Evolutionary conservation across 1,140 invertebrate genomes (phyloP).

Genomic region (Caenorhabditis elegans): DNA sequence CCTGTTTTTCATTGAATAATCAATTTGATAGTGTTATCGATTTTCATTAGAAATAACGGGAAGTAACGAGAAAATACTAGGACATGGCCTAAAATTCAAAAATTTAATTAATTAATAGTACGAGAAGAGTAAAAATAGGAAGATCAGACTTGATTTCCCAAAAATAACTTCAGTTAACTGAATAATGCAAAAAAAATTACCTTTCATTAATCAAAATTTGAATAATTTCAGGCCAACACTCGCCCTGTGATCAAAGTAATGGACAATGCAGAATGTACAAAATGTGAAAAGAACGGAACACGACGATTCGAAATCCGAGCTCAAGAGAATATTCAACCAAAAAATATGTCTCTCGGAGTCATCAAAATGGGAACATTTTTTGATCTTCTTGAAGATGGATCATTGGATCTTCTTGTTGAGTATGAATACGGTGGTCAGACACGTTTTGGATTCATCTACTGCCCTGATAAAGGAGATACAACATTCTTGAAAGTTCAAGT

Average conservation of each 20-base stretch:
- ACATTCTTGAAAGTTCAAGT: conserved; percentile 65
- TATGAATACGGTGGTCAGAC: conserved; percentile 39
- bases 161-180: too few relatives aligned
- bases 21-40: too few relatives aligned
- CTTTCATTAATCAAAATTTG: too few relatives aligned
- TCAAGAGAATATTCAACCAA: conserved; percentile 47
- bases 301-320: conserved; percentile 56
- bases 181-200: too few relatives aligned
- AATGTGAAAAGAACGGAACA: conserved; percentile 7
- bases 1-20: too few relatives aligned
- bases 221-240: not conserved
- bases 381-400: conserved; percentile 64
- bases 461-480: conserved; percentile 65
- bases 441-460: conserved; percentile 58
- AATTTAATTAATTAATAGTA: not conserved
- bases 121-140: too few relatives aligned
- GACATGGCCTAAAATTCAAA: not conserved
- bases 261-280: conserved; percentile 34
- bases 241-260: conserved; percentile 2
- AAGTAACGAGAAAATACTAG: too few relatives aligned
- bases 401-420: conserved; percentile 60
- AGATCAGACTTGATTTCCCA: too few relatives aligned
- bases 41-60: too few relatives aligned
- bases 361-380: conserved; percentile 57
- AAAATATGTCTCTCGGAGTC: conserved; percentile 45